Conservation (phyloP, 2,113 vertebrate genomes). For the Oplegnathus fasciatus region DNA sequence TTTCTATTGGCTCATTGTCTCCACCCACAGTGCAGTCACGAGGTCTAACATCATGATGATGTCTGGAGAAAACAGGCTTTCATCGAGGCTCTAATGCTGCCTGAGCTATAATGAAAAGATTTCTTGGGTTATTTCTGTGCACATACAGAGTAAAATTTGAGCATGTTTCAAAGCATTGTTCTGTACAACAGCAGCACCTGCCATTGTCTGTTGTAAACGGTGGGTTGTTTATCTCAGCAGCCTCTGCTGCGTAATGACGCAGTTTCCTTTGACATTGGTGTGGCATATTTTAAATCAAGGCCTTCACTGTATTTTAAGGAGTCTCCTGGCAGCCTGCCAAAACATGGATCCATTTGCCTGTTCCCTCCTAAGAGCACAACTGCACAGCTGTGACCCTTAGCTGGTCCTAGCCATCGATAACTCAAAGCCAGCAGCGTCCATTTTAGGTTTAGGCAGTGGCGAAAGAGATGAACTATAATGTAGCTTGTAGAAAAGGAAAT, state of each 20-base stretch:
- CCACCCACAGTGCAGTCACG: constrained; percentile 76
- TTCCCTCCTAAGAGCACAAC: constrained; percentile 65
- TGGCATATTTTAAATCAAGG: constrained; percentile 76
- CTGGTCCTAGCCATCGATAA: constrained; percentile 67
- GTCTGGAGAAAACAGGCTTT: constrained; percentile 75
- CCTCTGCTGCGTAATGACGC: constrained; percentile 65
- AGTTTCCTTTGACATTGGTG: constrained; percentile 70
- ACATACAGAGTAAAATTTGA: constrained; percentile 48
- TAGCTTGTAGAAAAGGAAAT: constrained; percentile 38
- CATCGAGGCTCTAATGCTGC: constrained; percentile 65
- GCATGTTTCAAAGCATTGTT: constrained; percentile 53
- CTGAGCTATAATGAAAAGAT: constrained; percentile 59
- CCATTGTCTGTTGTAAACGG: constrained; percentile 58
- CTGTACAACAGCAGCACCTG: constrained; percentile 62
- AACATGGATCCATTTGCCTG: constrained; percentile 66
- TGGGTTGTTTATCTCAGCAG: constrained; percentile 57
- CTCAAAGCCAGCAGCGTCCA: constrained; percentile 80
- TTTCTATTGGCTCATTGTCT: constrained; percentile 74
- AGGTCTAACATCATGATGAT: constrained; percentile 74
- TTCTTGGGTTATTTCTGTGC: constrained; percentile 63
- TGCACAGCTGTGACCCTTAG: constrained; percentile 81
- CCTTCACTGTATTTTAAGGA: constrained; percentile 77
- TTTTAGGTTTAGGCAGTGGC: constrained; percentile 77
- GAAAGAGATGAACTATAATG: constrained; percentile 46
- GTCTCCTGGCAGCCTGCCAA: constrained; percentile 79